A percentile compares a stretch with the other conserved stretches of the same genome.
Evolutionary conservation across 2,888 invertebrate species (phyloP).

Genomic region (Leptinotarsa peninsularis): DNA sequence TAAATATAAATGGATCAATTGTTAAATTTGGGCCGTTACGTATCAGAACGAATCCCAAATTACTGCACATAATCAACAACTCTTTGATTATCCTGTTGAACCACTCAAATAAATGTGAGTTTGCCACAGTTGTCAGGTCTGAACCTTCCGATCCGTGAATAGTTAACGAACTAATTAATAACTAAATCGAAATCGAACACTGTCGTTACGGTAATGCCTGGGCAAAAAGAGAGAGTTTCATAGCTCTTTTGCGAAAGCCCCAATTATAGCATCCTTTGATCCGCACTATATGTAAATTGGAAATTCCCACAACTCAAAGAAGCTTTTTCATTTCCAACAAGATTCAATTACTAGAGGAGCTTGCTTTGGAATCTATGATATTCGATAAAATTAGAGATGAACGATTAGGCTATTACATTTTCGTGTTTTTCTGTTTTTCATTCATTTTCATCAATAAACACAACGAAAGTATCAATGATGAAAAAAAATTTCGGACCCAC

Average conservation of each 20-base stretch:
- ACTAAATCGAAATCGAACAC: slow-evolving; percentile 1
- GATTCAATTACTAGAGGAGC: slow-evolving; percentile 27
- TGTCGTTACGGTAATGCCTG: not conserved
- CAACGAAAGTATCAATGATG: no score
- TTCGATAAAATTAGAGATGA: no score
- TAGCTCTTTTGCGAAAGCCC: not conserved
- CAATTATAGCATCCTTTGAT: slow-evolving; percentile 31
- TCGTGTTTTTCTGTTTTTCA: no score
- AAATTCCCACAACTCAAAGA: slow-evolving; percentile 36
- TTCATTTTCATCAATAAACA: no score
- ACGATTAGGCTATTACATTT: no score
- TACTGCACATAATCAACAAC: not conserved
- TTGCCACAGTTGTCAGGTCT: not conserved
- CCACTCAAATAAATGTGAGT: not conserved
- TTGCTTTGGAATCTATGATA: not conserved
- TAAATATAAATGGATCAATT: no score
- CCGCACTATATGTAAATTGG: slow-evolving; percentile 34
- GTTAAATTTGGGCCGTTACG: no score
- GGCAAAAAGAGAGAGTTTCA: not conserved
- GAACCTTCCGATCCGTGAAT: not conserved
- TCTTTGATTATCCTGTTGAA: not conserved
- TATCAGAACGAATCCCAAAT: no score
- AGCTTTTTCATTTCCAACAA: slow-evolving; percentile 17
- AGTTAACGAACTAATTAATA: slow-evolving; percentile 14
- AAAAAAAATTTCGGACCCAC: no score